Evolutionary conservation across 2,113 vertebrate species (phyloP), one percentile per base, ranked within the genome.

Genomic region (Excalfactoria chinensis): DNA sequence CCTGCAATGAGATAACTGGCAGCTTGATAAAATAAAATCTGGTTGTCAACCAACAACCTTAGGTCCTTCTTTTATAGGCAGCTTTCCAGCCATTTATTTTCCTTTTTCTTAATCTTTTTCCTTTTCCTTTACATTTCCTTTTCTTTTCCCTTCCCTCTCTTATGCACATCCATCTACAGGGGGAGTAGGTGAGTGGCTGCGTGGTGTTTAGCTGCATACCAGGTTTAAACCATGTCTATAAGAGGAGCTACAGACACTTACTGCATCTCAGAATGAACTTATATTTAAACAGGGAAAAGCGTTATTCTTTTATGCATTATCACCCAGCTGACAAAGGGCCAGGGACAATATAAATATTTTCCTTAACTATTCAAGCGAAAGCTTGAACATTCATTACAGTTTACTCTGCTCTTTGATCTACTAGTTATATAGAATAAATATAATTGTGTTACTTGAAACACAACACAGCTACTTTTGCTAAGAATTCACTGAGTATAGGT

Each of bases 291-390:
- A 46, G 28, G 23, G 48, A 79, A 79, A 86, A 69, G 1, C 7
- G 79, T 84, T 72, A 44, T 25, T 49, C 13, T 32, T 32, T 78
- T 74, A 58, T 71, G 76, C 11, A 59, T 40, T 82, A 51, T 37
- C 67, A 69, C 7, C 73, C 20, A 60, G 26, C 49, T 85, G 40
- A 84, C 15, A 71, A 9, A 28, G 11, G 13, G 40, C 60, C 79
- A 94, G 26, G 66, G 78, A 74, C 30, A 94, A 26, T 35, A 48
- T 15, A 56, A 87, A 67, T 84, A 81, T 64, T 94, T 93, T 22
- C 51, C 76, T 86, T 84, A 88, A 88, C 62, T 77, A 88, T 86
- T 86, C 58, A 90, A 58, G n/a, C 9, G 26, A 89, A 92, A 78
- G 5, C 17, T 71, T 80, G 51, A 91, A 53, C 12, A 32, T 40